Evolutionary conservation across 2,113 vertebrate genomes (phyloP), one percentile per base, ranked within the genome.

Genomic region (Oreochromis spilurus): DNA sequence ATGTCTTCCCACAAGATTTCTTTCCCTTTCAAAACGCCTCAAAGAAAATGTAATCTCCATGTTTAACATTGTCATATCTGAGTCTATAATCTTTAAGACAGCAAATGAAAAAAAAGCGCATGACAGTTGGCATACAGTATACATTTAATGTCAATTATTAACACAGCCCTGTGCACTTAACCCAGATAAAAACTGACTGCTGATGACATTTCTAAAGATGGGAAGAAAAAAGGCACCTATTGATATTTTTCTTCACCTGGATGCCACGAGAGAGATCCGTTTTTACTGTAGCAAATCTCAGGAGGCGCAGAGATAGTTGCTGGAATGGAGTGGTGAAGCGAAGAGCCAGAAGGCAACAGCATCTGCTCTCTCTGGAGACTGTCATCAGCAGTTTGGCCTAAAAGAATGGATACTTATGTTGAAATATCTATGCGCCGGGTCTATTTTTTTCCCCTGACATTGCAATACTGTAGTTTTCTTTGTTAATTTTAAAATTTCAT

Each of bases 331-430:
- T 87, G 81, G 79, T 90, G 89, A 90, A 93, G 91, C 91, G 57
- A 55, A 45, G 83, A 93, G 93, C 93, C 95, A 95, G 94, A 94
- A 94, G 93, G 93, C 87, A 94, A 93, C 92, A 88, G 86, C 95
- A 94, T 95, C 93, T 95, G 93, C 91, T 92, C 84, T 94, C 94
- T 92, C 92, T 93, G 87, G 91, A 94, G 93, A 93, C 90, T 91
- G 94, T 92, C 91, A 93, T 91, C 94, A 92, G 93, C 93, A 94
- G 84, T 94, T 93, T 92, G 91, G 82, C 12, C 89, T 84, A 86
- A 92, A 93, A 91, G 88, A 93, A 92, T 82, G 84, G 67, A 90
- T 88, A 90, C 89, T 91, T 93, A 65, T 87, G 81, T 92, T 88
- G 82, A 92, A 91, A 91, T 88, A 72, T 88, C 81, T 83, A 50